Base-by-base conservation (phyloP, 2,888 invertebrate genomes). In the Cheilosia scutellata region DNA sequence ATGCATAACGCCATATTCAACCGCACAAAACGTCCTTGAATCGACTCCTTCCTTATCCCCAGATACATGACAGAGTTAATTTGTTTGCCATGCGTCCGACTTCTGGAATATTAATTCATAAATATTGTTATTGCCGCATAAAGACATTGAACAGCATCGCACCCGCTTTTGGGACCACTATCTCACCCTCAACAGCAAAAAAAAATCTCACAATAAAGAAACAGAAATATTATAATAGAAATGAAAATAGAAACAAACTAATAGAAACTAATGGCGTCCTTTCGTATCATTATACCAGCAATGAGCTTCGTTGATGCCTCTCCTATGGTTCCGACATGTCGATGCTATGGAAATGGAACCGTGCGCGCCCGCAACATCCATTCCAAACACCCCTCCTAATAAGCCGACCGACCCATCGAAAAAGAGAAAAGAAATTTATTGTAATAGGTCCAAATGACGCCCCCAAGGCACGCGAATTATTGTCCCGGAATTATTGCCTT, bases 361-460 rank as follows among this genome's bases (percentile, higher is more conserved):
- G 57, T 76, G 66, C 70, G 47, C 80, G 70, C 80, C 76, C 80
- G 84, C 80, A 86, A 84, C 74, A 79, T 76, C 55, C 51, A 68
- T 62, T 44, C 60, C 66, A 40, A 0, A 33, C 37, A 37, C 37
- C 37, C 37, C 55, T 63, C 68, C 74, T 68, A 77, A 77, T 74
- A 77, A 86, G 76, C 20, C 29, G 62, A 66, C 40, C 70, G 42
- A 57, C 58, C 57, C 31, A 58, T 25, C 31, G 9, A 31, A 72
- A 44, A 70, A 42, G 49, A 70, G 55, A 72, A 84, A 80, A 66
- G 77, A 87, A 87, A 87, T 87, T 87, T 87, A 87, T 87, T 87
- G 87, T 82, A 87, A 87, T 87, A 87, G 82, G 87, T 87, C 87
- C 77, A 82, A 87, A 82, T 87, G 87, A 87, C 87, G 87, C 87